phyloP scores from a whole-genome alignment of 2,888 invertebrate species.

The Chrysodeixis includens region DNA sequence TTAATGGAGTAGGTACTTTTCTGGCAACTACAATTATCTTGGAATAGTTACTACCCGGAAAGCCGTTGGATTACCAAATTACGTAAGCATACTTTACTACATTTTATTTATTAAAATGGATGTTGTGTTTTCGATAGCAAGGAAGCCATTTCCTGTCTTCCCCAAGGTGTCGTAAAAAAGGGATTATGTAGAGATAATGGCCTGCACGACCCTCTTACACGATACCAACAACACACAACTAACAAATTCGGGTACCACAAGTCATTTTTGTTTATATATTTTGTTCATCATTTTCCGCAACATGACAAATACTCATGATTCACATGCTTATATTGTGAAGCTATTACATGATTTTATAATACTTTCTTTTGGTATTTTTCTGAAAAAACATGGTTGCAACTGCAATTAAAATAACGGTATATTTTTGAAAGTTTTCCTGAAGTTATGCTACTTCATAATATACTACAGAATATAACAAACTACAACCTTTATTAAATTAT shows the following conservation, averaged over 20 bases:
- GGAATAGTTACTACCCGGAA: background rate
- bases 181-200: constrained; percentile 1
- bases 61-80: background rate
- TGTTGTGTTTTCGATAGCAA: background rate
- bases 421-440: too few relatives aligned
- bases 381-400: too few relatives aligned
- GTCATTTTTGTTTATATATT: too few relatives aligned
- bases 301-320: background rate
- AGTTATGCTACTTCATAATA: too few relatives aligned
- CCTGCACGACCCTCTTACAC: background rate
- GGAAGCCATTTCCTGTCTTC: background rate
- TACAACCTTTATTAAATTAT: too few relatives aligned
- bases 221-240: background rate
- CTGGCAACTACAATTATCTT: background rate
- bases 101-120: constrained; percentile 2
- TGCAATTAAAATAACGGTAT: too few relatives aligned
- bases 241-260: background rate
- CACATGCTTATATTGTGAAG: too few relatives aligned
- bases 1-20: too few relatives aligned
- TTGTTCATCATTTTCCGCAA: background rate
- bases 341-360: too few relatives aligned
- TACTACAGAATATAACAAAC: too few relatives aligned
- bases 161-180: background rate
- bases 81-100: background rate
- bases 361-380: too few relatives aligned